Percentiles rank a stretch among this genome's conserved stretches.
Conservation (phyloP, 2,113 vertebrate species). For the Empidonax alnorum region DNA sequence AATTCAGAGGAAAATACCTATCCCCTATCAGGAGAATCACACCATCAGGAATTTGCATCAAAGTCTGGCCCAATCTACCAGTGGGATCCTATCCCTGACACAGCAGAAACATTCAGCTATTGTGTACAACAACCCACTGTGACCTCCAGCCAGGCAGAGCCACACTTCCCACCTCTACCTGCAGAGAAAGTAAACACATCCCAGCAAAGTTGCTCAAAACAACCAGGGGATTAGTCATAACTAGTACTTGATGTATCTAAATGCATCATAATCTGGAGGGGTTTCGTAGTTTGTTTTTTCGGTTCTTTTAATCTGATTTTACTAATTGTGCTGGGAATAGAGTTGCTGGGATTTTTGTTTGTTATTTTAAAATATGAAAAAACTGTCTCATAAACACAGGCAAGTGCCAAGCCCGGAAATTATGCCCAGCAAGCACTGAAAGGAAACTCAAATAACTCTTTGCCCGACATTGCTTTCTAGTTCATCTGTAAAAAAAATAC, state of each 20-base stretch:
- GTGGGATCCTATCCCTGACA: background rate
- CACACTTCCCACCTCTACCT: background rate
- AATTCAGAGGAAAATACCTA: background rate
- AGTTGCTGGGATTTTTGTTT: conserved; percentile 12
- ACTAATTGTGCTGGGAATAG: conserved; percentile 5
- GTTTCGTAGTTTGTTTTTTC: background rate
- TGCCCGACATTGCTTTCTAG: background rate
- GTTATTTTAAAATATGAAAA: conserved; percentile 46
- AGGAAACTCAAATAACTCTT: conserved; percentile 44
- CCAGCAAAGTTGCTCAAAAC: background rate
- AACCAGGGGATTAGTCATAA: conserved; percentile 1
- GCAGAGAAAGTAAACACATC: conserved; percentile 21
- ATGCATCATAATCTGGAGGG: background rate
- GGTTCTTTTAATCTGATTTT: background rate
- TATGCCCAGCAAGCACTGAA: background rate
- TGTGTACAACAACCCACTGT: background rate
- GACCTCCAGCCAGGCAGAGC: background rate
- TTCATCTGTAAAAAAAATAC: background rate
- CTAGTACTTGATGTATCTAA: background rate
- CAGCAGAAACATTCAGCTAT: background rate
- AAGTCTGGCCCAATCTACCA: background rate
- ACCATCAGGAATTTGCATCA: rapidly evolving
- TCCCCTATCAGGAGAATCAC: background rate
- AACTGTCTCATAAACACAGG: background rate
- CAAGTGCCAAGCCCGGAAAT: background rate